Evolutionary conservation across 2,113 vertebrate species (phyloP).

Genomic region (Climacteris rufus): DNA sequence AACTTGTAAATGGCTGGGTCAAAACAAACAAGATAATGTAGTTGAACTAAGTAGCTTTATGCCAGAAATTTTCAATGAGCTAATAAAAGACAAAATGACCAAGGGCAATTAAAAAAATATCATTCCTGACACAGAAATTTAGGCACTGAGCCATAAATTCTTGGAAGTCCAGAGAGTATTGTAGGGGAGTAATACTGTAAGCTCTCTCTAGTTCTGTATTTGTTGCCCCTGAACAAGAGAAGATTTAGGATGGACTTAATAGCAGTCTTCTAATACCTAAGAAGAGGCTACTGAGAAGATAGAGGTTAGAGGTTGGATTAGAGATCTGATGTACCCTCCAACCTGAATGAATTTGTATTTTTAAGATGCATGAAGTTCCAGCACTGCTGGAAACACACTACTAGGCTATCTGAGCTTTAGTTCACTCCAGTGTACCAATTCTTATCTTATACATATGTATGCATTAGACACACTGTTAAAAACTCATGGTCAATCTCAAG

Average conservation of each 20-base stretch:
- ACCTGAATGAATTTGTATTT: background rate
- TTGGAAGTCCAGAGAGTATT: background rate
- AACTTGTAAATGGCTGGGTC: background rate
- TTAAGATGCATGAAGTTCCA: background rate
- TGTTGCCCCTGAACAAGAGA: background rate
- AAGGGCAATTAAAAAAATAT: background rate
- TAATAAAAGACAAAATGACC: background rate
- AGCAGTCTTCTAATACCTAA: background rate
- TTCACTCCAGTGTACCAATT: background rate
- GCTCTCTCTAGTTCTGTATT: background rate
- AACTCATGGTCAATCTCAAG: background rate
- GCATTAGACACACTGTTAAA: background rate
- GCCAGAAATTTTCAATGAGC: background rate
- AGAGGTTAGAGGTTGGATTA: background rate
- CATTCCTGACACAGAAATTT: background rate
- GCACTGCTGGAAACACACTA: background rate
- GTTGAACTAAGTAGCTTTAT: background rate
- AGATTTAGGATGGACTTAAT: accelerated
- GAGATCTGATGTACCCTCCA: background rate
- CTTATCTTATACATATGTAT: background rate
- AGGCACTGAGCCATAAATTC: background rate
- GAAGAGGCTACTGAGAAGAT: background rate
- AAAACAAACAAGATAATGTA: background rate
- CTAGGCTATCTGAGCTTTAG: background rate
- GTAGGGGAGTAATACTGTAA: background rate